These are phyloP conservation scores for Steatornis caripensis DNA, from an alignment of 2,113 vertebrate species.

Conservation along the genomic window DNA sequence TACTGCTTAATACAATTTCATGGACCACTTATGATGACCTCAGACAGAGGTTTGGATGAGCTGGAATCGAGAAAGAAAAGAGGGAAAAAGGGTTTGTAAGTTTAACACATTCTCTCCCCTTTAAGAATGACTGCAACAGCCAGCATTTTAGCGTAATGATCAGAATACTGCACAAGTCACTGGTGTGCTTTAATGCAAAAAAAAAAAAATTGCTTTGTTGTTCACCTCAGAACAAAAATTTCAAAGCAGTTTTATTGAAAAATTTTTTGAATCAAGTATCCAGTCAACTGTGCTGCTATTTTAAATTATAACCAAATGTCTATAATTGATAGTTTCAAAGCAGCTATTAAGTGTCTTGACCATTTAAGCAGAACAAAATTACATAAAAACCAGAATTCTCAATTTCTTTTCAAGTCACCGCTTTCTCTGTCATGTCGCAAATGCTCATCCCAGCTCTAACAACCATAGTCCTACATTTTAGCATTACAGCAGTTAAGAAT, in stretches of 20 bases:
- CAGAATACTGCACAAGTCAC: not conserved
- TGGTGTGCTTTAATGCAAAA: not conserved
- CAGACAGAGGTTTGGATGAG: not conserved
- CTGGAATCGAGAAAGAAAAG: not conserved
- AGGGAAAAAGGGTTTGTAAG: not conserved
- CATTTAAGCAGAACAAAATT: not conserved
- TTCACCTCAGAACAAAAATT: not conserved
- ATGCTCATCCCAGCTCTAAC: not conserved
- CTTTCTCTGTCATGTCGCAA: not conserved
- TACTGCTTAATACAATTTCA: not conserved
- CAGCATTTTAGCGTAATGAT: not conserved
- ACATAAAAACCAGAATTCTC: not conserved
- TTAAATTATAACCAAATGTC: not conserved
- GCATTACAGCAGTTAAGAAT: conserved; percentile 23
- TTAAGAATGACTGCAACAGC: not conserved
- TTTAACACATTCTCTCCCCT: not conserved
- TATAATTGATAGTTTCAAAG: not conserved
- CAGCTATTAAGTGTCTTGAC: not conserved
- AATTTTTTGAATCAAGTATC: not conserved
- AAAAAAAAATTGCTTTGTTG: not conserved
- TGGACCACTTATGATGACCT: not conserved
- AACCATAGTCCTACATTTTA: not conserved
- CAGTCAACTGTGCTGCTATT: not conserved
- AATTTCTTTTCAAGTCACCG: not conserved
- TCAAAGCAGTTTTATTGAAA: not conserved